Base-by-base conservation (phyloP, 2,888 invertebrate genomes). In the Cyaniris semiargus region DNA sequence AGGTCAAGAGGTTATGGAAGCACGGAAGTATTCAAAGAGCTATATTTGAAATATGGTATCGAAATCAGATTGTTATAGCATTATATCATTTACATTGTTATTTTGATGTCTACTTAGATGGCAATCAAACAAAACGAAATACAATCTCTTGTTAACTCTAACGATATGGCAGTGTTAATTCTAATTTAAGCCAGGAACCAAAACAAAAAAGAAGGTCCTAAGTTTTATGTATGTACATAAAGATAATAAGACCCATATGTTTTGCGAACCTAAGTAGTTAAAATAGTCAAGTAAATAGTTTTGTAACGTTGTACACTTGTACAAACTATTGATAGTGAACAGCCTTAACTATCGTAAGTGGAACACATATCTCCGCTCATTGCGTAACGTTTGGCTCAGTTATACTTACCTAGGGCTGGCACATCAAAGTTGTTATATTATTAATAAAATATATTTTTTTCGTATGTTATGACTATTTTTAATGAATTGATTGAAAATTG, bases 321-420 rank as follows among this genome's bases (percentile, higher is more conserved):
- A 70, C 53, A 53, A 76, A 70, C 38, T 76, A 76, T 56, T 70
- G 48, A 38, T 53, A 58, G 44, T 23, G 48, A n/a, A 44, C 76
- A 72, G 56, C 71, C 70, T 70, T 70, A 76, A 70, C 70, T 23
- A 76, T 76, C 76, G 76, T 58, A 76, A 76, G 76, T 76, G 53
- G 76, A 58, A 56, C 76, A 76, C 58, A 71, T 76, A 76, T 76
- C 76, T 76, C 34, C 44, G 76, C 15, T 27, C 70, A 71, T 76
- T 76, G 71, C 72, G 76, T 58, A 76, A 76, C 71, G 71, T 53
- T 74, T 58, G 72, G 71, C 56, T 76, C 44, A 71, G 38, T 72
- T 76, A 34, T 70, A 76, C 71, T 58, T 18, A 34, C 53, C 34
- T 38, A 76, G 76, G 76, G 76, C 21, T 76, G 76, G 18, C 38